Evolutionary conservation across 2,113 vertebrate genomes (phyloP).

Genomic region (Cochlearius cochlearius): DNA sequence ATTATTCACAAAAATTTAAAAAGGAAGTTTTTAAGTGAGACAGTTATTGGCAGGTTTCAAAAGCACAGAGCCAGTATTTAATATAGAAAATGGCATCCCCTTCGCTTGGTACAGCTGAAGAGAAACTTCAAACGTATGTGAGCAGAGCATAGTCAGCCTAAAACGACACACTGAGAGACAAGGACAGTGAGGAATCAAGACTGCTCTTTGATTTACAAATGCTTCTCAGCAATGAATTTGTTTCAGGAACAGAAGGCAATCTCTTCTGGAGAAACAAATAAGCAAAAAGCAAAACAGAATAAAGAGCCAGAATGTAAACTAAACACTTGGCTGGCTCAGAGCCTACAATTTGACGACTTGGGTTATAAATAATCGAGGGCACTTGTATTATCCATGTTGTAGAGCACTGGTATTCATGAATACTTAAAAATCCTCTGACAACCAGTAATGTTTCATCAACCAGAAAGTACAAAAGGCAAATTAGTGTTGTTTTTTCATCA

Average conservation of each 20-base stretch:
- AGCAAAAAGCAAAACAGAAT: conserved; percentile 44
- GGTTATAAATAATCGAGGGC: conserved; percentile 63
- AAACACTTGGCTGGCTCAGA: conserved; percentile 40
- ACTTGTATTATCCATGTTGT: conserved; percentile 42
- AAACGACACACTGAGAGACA: not conserved
- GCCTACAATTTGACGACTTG: conserved; percentile 26
- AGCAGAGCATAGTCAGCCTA: not conserved
- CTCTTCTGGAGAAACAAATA: conserved; percentile 51
- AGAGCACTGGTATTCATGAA: conserved; percentile 55
- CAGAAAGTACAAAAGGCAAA: conserved; percentile 54
- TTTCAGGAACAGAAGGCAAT: conserved; percentile 7
- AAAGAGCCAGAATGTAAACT: conserved; percentile 29
- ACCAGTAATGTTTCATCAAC: conserved; percentile 49
- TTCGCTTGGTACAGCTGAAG: not conserved
- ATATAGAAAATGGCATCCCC: not conserved
- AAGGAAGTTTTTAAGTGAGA: not conserved
- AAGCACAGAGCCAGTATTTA: not conserved
- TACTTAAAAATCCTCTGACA: conserved; percentile 63
- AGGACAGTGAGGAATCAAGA: not conserved
- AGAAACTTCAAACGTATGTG: not conserved
- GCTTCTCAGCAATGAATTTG: not conserved
- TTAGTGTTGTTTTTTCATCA: conserved; percentile 47
- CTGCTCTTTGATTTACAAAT: conserved; percentile 10
- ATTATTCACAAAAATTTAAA: not conserved
- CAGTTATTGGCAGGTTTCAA: not conserved